These are phyloP conservation scores for Atta colombica DNA, from an alignment of 1,140 invertebrate genomes.

Conservation along the genomic window DNA sequence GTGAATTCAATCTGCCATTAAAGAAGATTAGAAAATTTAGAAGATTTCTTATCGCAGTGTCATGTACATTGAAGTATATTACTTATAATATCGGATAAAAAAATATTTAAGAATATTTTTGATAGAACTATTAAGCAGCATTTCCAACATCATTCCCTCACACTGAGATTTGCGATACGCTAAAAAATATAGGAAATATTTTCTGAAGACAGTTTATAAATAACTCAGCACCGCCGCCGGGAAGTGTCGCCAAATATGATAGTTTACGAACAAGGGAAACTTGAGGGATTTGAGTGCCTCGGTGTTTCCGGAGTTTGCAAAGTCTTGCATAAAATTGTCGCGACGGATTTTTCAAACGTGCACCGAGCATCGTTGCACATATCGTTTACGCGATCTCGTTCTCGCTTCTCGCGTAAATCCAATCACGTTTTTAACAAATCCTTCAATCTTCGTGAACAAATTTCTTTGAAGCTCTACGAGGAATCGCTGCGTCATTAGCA, in stretches of 20 bases:
- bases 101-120: slow-evolving; percentile 9
- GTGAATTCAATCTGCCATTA: background rate
- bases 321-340: slow-evolving; percentile 51
- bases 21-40: background rate
- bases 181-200: slow-evolving; percentile 36
- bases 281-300: slow-evolving; percentile 21
- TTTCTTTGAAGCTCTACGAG: background rate
- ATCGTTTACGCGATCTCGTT: background rate
- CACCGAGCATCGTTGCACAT: background rate
- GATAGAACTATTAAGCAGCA: background rate
- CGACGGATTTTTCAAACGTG: slow-evolving; percentile 45
- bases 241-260: slow-evolving; percentile 46
- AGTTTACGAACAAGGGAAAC: slow-evolving; percentile 48
- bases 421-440: slow-evolving; percentile 24
- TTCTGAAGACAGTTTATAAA: slow-evolving; percentile 37
- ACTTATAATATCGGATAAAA: background rate
- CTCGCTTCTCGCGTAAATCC: background rate
- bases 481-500: slow-evolving; percentile 12
- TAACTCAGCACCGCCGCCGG: slow-evolving; percentile 24
- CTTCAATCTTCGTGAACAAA: slow-evolving; percentile 28
- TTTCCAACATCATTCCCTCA: background rate
- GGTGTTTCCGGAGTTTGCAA: slow-evolving; percentile 24
- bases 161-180: slow-evolving; percentile 18
- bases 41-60: too few relatives aligned
- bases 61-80: background rate